A percentile compares a stretch with the other conserved stretches of the same genome.
Conservation (phyloP, 2,888 invertebrate genomes). For the Sarcophaga caerulescens region DNA sequence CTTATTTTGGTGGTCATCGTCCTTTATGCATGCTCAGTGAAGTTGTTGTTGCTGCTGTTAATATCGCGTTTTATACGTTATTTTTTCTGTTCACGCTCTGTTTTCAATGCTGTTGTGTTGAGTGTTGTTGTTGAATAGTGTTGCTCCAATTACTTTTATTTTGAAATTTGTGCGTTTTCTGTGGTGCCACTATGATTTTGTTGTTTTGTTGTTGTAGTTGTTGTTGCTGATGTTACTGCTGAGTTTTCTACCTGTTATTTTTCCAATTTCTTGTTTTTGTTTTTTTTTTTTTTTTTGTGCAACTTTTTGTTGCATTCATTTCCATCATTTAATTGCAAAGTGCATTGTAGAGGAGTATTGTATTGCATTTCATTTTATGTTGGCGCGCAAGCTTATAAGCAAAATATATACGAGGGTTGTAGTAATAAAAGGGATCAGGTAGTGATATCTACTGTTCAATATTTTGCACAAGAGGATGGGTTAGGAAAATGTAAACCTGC, state of each 20-base stretch:
- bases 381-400: neutral
- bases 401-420: neutral
- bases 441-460: too few species aligned
- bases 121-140: constrained; percentile 40
- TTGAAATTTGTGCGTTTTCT: constrained; percentile 68
- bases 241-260: constrained; percentile 16
- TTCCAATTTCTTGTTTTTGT: constrained; percentile 10
- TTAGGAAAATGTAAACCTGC: too few species aligned
- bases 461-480: too few species aligned
- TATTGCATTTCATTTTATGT: constrained; percentile 41
- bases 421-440: too few species aligned
- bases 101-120: too few species aligned
- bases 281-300: neutral
- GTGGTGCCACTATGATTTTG: constrained; percentile 58
- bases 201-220: constrained; percentile 43
- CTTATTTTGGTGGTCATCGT: constrained; percentile 41
- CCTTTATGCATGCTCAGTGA: constrained; percentile 3
- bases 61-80: constrained; percentile 1
- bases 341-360: constrained; percentile 48
- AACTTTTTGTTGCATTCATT: constrained; percentile 31
- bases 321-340: constrained; percentile 65
- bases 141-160: constrained; percentile 71
- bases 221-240: constrained; percentile 28
- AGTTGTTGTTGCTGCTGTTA: neutral
- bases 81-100: neutral